Percentiles rank a stretch among this genome's conserved stretches.
Conservation (phyloP, 2,888 invertebrate genomes). For the Drepana falcataria region DNA sequence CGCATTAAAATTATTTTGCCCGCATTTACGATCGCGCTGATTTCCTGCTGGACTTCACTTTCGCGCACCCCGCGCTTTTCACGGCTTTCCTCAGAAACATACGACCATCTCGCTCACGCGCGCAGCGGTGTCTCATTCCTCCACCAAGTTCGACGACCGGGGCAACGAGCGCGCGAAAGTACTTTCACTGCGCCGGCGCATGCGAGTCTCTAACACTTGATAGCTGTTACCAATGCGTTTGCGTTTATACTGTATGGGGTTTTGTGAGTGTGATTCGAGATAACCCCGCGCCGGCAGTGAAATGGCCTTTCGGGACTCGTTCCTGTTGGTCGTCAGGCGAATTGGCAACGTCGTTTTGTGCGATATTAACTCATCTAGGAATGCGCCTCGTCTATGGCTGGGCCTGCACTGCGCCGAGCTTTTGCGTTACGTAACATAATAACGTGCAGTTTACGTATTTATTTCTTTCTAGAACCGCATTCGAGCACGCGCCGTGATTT, state of each 20-base stretch:
- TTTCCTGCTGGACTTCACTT: constrained; percentile 67
- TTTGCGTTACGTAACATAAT: constrained; percentile 14
- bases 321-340: constrained; percentile 23
- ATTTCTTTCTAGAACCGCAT: constrained; percentile 1
- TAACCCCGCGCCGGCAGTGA: constrained; percentile 42
- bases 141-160: constrained; percentile 69
- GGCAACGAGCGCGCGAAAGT: constrained; percentile 75
- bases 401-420: constrained; percentile 14
- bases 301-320: constrained; percentile 40
- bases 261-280: constrained; percentile 38
- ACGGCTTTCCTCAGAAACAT: constrained; percentile 63
- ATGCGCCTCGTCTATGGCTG: constrained; percentile 40
- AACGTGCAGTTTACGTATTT: constrained; percentile 4
- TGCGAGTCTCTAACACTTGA: constrained; percentile 54
- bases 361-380: constrained; percentile 57
- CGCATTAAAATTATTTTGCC: constrained; percentile 60
- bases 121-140: constrained; percentile 37
- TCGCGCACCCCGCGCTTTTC: constrained; percentile 63
- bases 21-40: constrained; percentile 53
- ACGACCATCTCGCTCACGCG: constrained; percentile 42
- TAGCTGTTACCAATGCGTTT: constrained; percentile 49
- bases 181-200: constrained; percentile 75
- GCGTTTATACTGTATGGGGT: constrained; percentile 43
- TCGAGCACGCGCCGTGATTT: constrained; percentile 1
- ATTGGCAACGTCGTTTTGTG: constrained; percentile 33